A percentile compares a stretch with the other conserved stretches of the same genome.
Evolutionary conservation across 2,113 vertebrate species (phyloP).

Genomic region (Bagarius yarrelli): DNA sequence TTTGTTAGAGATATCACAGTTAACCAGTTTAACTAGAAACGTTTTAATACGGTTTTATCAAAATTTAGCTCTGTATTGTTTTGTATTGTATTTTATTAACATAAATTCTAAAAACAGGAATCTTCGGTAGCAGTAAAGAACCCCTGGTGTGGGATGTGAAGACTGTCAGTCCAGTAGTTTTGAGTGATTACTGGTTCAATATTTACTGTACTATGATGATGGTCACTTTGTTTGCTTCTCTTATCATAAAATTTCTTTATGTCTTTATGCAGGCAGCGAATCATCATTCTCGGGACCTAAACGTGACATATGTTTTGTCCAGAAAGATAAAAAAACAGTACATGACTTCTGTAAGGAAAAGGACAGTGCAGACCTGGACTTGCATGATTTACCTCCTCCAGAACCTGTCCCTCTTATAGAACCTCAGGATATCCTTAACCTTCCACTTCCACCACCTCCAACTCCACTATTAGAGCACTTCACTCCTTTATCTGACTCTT

Average conservation of each 20-base stretch:
- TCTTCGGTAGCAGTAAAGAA: too few species aligned
- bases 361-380: constrained; percentile 40
- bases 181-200: not conserved
- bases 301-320: not conserved
- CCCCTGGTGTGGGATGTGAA: not conserved
- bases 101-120: too few species aligned
- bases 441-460: constrained; percentile 48
- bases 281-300: constrained; percentile 43
- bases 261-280: constrained; percentile 58
- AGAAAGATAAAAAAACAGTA: not conserved
- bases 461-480: not conserved
- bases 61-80: too few species aligned
- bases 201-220: too few species aligned
- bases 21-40: too few species aligned
- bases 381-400: constrained; percentile 35
- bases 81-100: too few species aligned
- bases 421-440: constrained; percentile 44
- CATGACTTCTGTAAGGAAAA: constrained; percentile 53
- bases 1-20: not conserved
- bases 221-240: not conserved
- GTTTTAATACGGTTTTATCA: too few species aligned
- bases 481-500: not conserved
- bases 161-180: not conserved
- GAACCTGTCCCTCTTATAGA: constrained; percentile 30
- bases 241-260: not conserved